phyloP scores from a whole-genome alignment of 2,113 vertebrate genomes.

The Sapajus apella region DNA sequence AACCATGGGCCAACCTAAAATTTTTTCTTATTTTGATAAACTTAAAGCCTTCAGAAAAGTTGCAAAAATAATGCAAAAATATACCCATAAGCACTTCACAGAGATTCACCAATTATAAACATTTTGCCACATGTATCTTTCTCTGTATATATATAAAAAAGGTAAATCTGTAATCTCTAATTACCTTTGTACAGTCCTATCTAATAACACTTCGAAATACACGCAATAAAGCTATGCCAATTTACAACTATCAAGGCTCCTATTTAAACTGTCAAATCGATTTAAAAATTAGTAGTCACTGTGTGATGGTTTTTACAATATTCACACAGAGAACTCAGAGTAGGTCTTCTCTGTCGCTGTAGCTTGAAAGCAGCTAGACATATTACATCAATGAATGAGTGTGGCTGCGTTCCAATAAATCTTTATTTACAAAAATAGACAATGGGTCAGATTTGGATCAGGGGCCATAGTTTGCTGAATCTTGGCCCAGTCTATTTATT shows the following conservation, averaged over 20 bases:
- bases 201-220: neutral
- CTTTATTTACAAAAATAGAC: neutral
- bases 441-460: neutral
- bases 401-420: neutral
- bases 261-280: neutral
- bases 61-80: neutral
- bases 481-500: neutral
- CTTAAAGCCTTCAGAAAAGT: neutral
- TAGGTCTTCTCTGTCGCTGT: neutral
- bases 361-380: neutral
- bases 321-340: neutral
- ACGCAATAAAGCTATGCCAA: neutral
- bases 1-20: neutral
- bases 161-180: fast-evolving
- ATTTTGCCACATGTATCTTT: neutral
- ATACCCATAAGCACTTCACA: neutral
- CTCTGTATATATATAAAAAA: fast-evolving
- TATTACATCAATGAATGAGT: fast-evolving
- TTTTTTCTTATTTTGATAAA: neutral
- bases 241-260: neutral
- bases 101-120: neutral
- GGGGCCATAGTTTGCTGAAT: neutral
- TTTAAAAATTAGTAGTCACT: neutral
- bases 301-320: neutral
- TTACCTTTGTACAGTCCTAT: neutral